Evolutionary conservation across 2,797 vertebrate species (phyloP).

Genomic region (Myotis pilosus): DNA sequence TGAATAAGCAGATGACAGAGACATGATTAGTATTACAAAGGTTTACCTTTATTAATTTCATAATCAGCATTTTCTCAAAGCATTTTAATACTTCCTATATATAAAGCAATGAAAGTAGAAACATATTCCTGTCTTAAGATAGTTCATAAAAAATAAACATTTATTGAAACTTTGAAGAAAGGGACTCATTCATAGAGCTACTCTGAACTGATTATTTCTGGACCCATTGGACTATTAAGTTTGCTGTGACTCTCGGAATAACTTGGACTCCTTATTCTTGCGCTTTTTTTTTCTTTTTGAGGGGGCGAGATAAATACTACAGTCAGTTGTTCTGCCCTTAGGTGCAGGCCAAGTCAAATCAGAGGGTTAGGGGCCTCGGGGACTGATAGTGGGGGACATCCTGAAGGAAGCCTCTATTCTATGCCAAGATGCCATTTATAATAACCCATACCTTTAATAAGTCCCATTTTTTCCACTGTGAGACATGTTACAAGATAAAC

Average conservation of each 20-base stretch:
- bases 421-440: background rate
- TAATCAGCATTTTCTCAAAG: background rate
- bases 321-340: background rate
- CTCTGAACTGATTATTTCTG: background rate
- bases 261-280: background rate
- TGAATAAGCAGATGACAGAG: conserved; percentile 27
- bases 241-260: background rate
- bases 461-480: background rate
- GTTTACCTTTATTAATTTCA: background rate
- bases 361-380: background rate
- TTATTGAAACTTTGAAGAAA: background rate
- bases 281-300: background rate
- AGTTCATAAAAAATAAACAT: conserved; percentile 10
- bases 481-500: background rate
- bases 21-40: background rate
- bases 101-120: background rate
- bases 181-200: background rate
- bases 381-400: fast-evolving
- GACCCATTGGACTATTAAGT: background rate
- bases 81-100: background rate
- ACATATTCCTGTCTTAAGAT: background rate
- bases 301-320: background rate
- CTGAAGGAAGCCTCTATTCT: background rate
- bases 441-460: background rate
- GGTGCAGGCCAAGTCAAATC: background rate